Evolutionary conservation across 2,888 invertebrate species (phyloP), one percentile per base, ranked within the genome.

Genomic region (Chymomyza amoena): DNA sequence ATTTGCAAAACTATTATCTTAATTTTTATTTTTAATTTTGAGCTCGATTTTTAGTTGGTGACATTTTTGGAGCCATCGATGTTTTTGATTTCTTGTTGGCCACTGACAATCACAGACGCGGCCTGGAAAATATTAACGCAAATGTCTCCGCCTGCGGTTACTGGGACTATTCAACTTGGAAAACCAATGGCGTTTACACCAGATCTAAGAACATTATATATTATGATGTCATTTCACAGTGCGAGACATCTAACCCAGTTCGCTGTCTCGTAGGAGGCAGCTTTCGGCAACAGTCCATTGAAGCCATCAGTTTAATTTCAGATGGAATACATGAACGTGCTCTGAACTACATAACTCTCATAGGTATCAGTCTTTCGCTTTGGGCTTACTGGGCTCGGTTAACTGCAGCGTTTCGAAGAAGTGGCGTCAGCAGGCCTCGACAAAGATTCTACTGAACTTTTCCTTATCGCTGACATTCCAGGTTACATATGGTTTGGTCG

Each of bases 161-260:
- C 80, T 94, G 94, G 94, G 93, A 94, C 84, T 94, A 94, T 89
- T 64, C 93, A 92, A 69, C 91, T 45, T 95, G 95, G 95, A 92
- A 93, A 1, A 92, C 90, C 3, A 90, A 92, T 64, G 95, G 95
- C 0, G 93, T 94, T 59, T 69, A 73, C 1, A 77, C 76, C 4
- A 28, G 25, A 3, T 25, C 25, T 25, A 4, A 25, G 25, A 6
- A 69, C 78, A 28, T n/a, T n/a, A n/a, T n/a, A n/a, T n/a, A n/a
- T n/a, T n/a, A 70, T 0, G 56, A 67, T 0, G 76, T 94, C 2
- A 90, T 92, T 18, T 72, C 91, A 93, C 94, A 64, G 92, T 93
- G n/a, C n/a, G n/a, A n/a, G n/a, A 69, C 94, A 94, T 81, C 91
- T 94, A 69, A 94, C 94, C n/a, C 93, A 94, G 88, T 94, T 94